phyloP scores from a whole-genome alignment of 2,113 vertebrate species.

The Peromyscus maniculatus region DNA sequence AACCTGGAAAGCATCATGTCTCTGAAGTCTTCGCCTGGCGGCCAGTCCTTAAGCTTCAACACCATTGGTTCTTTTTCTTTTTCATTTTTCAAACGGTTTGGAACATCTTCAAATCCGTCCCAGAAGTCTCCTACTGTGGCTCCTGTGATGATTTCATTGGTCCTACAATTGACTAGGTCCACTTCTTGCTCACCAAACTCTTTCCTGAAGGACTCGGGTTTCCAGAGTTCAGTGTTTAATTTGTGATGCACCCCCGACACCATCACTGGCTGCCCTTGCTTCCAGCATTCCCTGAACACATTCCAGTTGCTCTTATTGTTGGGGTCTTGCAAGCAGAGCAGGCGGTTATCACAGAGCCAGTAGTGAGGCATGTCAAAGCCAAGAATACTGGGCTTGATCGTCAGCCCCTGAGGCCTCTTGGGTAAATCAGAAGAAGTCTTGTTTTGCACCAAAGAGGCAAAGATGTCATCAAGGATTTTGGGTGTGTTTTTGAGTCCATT shows the following conservation, averaged over 20 bases:
- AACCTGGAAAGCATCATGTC: conserved; percentile 92
- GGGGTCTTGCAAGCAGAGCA: conserved; percentile 90
- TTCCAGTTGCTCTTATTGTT: conserved; percentile 92
- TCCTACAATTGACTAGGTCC: conserved; percentile 91
- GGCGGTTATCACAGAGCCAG: conserved; percentile 90
- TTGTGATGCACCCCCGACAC: conserved; percentile 91
- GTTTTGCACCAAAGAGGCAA: conserved; percentile 91
- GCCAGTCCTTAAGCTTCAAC: conserved; percentile 92
- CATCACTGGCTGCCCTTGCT: conserved; percentile 92
- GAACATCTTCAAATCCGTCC: conserved; percentile 92
- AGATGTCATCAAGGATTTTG: conserved; percentile 91
- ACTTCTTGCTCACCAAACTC: conserved; percentile 91
- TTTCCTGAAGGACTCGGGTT: conserved; percentile 89
- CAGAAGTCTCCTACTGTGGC: conserved; percentile 91
- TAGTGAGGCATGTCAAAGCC: conserved; percentile 91
- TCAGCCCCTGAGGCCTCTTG: conserved; percentile 87
- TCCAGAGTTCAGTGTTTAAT: conserved; percentile 90
- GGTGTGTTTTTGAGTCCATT: conserved; percentile 89
- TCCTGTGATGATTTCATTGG: conserved; percentile 90
- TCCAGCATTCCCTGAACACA: conserved; percentile 92
- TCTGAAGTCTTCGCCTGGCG: conserved; percentile 91
- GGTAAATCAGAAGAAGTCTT: conserved; percentile 85
- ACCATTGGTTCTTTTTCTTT: conserved; percentile 90
- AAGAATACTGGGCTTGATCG: conserved; percentile 88
- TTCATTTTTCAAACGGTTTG: conserved; percentile 88